These are phyloP conservation scores for Zosterops japonicus DNA, from an alignment of 2,113 vertebrate genomes.

Conservation along the genomic window DNA sequence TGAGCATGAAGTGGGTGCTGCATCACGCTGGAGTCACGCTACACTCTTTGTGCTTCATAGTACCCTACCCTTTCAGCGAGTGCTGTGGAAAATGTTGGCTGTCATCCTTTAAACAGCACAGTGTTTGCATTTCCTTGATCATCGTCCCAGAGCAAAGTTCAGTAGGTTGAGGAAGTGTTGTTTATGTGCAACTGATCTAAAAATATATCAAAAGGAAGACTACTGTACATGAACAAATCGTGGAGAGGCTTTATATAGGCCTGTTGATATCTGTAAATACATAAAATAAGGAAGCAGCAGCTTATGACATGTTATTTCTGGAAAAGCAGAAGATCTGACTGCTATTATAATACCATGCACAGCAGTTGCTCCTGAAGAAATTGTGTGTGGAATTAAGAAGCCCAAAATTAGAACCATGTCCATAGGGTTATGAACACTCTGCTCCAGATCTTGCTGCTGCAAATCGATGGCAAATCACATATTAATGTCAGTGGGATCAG, in stretches of 20 bases:
- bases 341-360: not conserved
- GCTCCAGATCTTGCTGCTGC: not conserved
- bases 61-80: not conserved
- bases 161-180: conserved; percentile 5
- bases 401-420: not conserved
- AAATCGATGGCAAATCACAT: not conserved
- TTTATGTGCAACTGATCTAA: conserved; percentile 19
- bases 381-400: not conserved
- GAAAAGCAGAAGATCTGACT: conserved; percentile 35
- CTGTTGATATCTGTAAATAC: conserved; percentile 42
- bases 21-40: not conserved
- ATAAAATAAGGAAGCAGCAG: conserved; percentile 58
- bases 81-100: not conserved
- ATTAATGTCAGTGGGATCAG: not conserved
- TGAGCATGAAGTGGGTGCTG: not conserved
- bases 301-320: conserved; percentile 52
- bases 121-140: conserved; percentile 7
- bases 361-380: conserved; percentile 18
- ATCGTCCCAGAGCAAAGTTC: conserved; percentile 16
- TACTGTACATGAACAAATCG: not conserved
- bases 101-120: not conserved
- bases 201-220: conserved; percentile 48
- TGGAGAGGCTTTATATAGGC: conserved; percentile 28
- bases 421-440: not conserved
- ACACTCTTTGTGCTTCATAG: not conserved